Conservation (phyloP, 2,888 invertebrate genomes). For the Hydriomena furcata region DNA sequence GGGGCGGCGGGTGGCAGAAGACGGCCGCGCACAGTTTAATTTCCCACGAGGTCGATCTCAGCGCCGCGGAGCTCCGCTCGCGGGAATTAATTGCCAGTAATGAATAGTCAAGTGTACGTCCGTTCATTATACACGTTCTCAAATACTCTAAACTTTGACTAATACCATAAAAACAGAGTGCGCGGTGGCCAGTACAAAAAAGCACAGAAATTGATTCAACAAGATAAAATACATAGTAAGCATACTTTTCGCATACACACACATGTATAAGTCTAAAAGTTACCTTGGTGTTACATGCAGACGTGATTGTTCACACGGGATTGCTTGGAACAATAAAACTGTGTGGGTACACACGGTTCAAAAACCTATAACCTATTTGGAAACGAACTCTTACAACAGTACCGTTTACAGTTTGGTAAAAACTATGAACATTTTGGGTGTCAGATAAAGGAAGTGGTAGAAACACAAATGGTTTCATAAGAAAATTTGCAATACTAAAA, state of each 20-base stretch:
- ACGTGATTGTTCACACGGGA: slow-evolving; percentile 72
- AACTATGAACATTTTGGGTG: too few relatives aligned
- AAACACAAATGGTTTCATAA: too few relatives aligned
- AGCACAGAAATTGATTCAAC: slow-evolving; percentile 15
- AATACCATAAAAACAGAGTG: slow-evolving; percentile 13
- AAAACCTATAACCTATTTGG: slow-evolving; percentile 47
- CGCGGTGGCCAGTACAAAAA: slow-evolving; percentile 4
- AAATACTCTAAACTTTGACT: slow-evolving; percentile 23
- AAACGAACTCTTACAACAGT: slow-evolving; percentile 17
- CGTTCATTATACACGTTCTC: slow-evolving; percentile 66
- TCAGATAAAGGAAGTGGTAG: too few relatives aligned
- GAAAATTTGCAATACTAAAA: too few relatives aligned
- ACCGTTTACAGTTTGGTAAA: slow-evolving; percentile 1
- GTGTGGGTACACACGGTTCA: slow-evolving; percentile 51
- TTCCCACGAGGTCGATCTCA: slow-evolving; percentile 84
- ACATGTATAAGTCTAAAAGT: slow-evolving; percentile 35
- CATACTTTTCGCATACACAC: slow-evolving; percentile 30
- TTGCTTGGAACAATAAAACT: slow-evolving; percentile 66
- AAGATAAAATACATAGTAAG: slow-evolving; percentile 17
- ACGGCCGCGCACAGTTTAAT: slow-evolving; percentile 82
- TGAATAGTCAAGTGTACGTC: slow-evolving; percentile 82
- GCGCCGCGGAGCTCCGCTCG: slow-evolving; percentile 79
- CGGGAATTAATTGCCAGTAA: slow-evolving; percentile 84
- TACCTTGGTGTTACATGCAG: slow-evolving; percentile 49
- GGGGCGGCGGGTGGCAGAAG: slow-evolving; percentile 71